Conservation (phyloP, 2,888 invertebrate species). For the Entomobrya proxima region DNA sequence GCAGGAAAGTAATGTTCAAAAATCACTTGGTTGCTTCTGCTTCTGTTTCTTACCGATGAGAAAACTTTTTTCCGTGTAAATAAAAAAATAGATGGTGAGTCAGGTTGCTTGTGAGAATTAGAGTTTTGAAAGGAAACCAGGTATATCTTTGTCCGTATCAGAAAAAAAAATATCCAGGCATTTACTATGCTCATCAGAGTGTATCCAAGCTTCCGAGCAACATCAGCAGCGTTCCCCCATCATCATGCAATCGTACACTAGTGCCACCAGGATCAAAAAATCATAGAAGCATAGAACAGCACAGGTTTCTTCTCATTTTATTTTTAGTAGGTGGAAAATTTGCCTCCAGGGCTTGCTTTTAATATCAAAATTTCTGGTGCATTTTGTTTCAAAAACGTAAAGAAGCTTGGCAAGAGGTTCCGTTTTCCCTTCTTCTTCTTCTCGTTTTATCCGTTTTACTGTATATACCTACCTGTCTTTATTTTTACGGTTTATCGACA, state of each 20-base stretch:
- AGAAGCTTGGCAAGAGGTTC: constrained; percentile 61
- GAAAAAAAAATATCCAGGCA: constrained; percentile 36
- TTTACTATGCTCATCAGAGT: constrained; percentile 62
- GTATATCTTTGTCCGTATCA: neutral
- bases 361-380: constrained; percentile 55
- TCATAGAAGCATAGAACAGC: too few relatives aligned
- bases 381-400: constrained; percentile 37
- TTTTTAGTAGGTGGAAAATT: constrained; percentile 58
- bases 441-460: neutral
- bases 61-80: constrained; percentile 45
- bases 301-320: neutral
- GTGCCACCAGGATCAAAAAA: neutral
- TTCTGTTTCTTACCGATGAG: constrained; percentile 35
- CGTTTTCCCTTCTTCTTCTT: constrained; percentile 48
- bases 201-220: constrained; percentile 51
- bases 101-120: constrained; percentile 1
- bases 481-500: neutral
- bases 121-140: neutral
- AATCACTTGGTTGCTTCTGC: neutral
- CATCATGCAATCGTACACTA: neutral
- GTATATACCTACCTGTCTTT: neutral
- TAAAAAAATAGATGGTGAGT: constrained; percentile 44
- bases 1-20: too few relatives aligned
- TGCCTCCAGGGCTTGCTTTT: constrained; percentile 22
- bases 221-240: neutral